Conservation (phyloP, 2,888 invertebrate genomes). For the Harpalus rufipes region DNA sequence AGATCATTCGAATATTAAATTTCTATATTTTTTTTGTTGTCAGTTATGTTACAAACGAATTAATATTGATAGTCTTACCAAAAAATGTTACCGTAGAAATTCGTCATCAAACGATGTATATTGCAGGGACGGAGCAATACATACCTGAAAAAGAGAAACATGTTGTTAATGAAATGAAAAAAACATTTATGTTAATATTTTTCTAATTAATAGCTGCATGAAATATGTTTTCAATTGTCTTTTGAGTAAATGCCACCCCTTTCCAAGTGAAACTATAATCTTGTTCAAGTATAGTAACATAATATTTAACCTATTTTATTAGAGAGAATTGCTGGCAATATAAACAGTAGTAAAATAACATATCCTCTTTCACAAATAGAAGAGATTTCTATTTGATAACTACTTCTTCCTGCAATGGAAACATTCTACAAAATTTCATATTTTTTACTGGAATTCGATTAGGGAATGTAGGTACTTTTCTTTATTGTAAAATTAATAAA, state of each 20-base stretch:
- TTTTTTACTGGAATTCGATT: not conserved
- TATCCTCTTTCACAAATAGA: not conserved
- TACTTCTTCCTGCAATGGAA: not conserved
- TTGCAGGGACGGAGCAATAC: too few species aligned
- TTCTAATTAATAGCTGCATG: not conserved
- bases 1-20: too few species aligned
- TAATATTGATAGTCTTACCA: too few species aligned
- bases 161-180: not conserved
- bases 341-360: slow-evolving; percentile 6
- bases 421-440: not conserved
- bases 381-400: slow-evolving; percentile 3
- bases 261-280: not conserved
- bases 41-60: too few species aligned
- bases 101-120: too few species aligned
- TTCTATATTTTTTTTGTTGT: too few species aligned
- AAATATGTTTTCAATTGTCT: not conserved
- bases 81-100: too few species aligned
- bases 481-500: slow-evolving; percentile 1
- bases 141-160: too few species aligned
- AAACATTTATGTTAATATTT: not conserved
- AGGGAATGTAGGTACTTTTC: not conserved
- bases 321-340: not conserved
- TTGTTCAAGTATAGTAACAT: not conserved
- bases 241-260: not conserved
- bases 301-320: slow-evolving; percentile 1